Percentiles rank a stretch among this genome's conserved stretches.
Conservation (phyloP, 2,797 vertebrate genomes). For the Meda fulgida region DNA sequence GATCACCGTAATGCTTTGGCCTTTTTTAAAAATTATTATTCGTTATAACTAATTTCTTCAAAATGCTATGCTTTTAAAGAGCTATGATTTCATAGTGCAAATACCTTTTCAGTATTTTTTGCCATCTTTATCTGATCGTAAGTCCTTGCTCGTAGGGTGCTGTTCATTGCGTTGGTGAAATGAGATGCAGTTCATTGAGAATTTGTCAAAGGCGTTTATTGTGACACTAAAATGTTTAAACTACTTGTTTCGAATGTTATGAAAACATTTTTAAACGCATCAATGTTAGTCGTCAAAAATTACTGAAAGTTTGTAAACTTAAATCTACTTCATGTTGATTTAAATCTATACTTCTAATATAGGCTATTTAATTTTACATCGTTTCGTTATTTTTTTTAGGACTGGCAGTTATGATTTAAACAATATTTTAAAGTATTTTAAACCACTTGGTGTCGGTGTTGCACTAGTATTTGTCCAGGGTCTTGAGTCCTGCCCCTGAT, state of each 20-base stretch:
- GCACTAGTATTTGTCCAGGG: constrained; percentile 5
- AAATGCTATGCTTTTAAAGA: too few species aligned
- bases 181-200: background rate
- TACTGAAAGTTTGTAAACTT: background rate
- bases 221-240: background rate
- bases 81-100: too few species aligned
- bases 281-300: background rate
- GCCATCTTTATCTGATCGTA: background rate
- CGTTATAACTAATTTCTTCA: too few species aligned
- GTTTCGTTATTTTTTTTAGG: background rate
- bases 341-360: too few species aligned
- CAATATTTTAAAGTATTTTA: background rate
- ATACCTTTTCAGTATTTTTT: too few species aligned
- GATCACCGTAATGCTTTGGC: fast-evolving
- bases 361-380: background rate
- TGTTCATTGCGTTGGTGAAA: background rate
- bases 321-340: background rate
- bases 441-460: constrained; percentile 70
- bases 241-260: fast-evolving
- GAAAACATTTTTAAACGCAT: background rate
- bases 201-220: background rate
- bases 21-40: too few species aligned
- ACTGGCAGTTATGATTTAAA: background rate
- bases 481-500: constrained; percentile 58
- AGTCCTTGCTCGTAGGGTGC: background rate